Percentiles rank a stretch among this genome's conserved stretches.
These are phyloP conservation scores for Dorcus parallelipipedus DNA, from an alignment of 2,888 invertebrate species.

Conservation along the genomic window DNA sequence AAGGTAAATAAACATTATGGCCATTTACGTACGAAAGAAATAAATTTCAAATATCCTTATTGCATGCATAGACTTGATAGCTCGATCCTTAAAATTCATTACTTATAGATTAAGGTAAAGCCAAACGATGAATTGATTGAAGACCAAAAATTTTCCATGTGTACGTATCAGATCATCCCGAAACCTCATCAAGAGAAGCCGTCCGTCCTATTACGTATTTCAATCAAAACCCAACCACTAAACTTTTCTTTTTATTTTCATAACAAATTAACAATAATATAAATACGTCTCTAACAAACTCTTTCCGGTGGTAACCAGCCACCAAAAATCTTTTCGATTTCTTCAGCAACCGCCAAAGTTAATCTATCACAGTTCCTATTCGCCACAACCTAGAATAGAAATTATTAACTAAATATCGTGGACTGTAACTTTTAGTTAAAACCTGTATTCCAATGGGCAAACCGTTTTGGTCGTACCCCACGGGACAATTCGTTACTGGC, in stretches of 20 bases:
- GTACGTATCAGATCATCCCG: too few relatives aligned
- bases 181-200: too few relatives aligned
- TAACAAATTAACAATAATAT: background rate
- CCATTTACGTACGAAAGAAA: too few relatives aligned
- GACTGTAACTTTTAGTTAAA: background rate
- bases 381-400: conserved; percentile 59
- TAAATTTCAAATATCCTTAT: too few relatives aligned
- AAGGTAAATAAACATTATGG: too few relatives aligned
- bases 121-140: too few relatives aligned
- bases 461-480: conserved; percentile 78
- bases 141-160: too few relatives aligned
- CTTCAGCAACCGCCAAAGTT: conserved; percentile 83
- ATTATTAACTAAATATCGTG: background rate
- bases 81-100: too few relatives aligned
- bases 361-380: conserved; percentile 79
- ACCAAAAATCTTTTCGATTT: conserved; percentile 83
- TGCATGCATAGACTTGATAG: too few relatives aligned
- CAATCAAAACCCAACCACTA: background rate
- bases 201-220: too few relatives aligned
- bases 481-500: conserved; percentile 82
- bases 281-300: background rate
- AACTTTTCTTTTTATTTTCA: background rate
- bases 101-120: too few relatives aligned
- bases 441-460: conserved; percentile 86
- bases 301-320: conserved; percentile 74